Conservation (phyloP, 1,140 invertebrate genomes). For the Cataglyphis hispanica region DNA sequence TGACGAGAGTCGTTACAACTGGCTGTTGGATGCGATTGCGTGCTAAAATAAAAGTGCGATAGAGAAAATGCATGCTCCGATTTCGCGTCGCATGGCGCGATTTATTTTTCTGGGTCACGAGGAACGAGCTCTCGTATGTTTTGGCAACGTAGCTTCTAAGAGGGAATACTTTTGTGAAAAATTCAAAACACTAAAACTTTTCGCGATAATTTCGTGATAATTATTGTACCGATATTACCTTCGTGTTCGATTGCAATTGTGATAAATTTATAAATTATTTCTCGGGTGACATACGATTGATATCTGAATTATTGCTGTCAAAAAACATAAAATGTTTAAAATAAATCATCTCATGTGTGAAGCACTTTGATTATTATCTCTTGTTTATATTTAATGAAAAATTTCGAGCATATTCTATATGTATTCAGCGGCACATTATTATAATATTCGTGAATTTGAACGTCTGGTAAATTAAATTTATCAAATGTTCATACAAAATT, state of each 20-base stretch:
- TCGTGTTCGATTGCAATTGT: neutral
- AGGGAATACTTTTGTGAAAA: constrained; percentile 2
- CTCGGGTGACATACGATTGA: neutral
- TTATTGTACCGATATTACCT: neutral
- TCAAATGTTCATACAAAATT: neutral
- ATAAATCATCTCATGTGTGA: neutral
- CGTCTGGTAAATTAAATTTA: constrained; percentile 3
- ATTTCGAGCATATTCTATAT: neutral
- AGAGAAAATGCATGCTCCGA: constrained; percentile 18
- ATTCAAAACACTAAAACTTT: neutral
- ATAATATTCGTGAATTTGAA: neutral
- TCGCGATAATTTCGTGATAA: neutral
- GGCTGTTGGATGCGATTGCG: constrained; percentile 39
- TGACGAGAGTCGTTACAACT: neutral
- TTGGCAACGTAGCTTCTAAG: neutral
- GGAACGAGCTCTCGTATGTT: constrained; percentile 28
- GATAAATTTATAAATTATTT: neutral
- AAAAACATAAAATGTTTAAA: neutral
- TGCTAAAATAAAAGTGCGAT: constrained; percentile 33
- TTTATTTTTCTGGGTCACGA: constrained; percentile 67
- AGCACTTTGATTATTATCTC: too few relatives aligned
- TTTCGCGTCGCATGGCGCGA: constrained; percentile 15
- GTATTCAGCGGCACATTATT: neutral
- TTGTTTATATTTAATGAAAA: neutral
- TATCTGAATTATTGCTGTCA: neutral